Evolutionary conservation across 2,888 invertebrate genomes (phyloP).

Genomic region (Neria commutata): DNA sequence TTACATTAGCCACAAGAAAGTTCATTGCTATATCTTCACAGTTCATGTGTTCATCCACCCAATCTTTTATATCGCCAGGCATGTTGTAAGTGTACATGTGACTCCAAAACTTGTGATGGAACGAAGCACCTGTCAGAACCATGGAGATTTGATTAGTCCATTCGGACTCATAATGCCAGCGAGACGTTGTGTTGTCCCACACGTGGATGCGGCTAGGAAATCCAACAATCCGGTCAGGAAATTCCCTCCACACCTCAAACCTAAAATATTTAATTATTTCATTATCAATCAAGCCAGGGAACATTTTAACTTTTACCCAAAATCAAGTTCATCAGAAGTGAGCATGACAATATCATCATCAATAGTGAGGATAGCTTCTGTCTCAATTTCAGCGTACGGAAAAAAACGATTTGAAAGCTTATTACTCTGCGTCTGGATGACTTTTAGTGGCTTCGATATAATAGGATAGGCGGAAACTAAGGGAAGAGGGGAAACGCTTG

Average conservation of each 20-base stretch:
- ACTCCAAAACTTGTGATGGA: conserved; percentile 96
- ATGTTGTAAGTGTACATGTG: conserved; percentile 89
- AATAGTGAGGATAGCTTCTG: conserved; percentile 92
- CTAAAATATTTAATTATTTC: conserved; percentile 41
- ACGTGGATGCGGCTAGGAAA: conserved; percentile 94
- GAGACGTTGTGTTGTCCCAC: conserved; percentile 85
- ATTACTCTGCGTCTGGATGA: conserved; percentile 89
- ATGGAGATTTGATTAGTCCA: conserved; percentile 97
- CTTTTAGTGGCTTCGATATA: conserved; percentile 85
- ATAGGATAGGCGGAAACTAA: conserved; percentile 87
- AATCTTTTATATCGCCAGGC: conserved; percentile 82
- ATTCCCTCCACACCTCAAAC: conserved; percentile 93
- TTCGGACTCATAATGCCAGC: conserved; percentile 95
- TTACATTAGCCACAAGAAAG: conserved; percentile 91
- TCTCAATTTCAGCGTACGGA: conserved; percentile 95
- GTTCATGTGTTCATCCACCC: conserved; percentile 96
- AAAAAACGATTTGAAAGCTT: conserved; percentile 94
- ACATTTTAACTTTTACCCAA: conserved; percentile 78
- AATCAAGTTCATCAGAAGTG: conserved; percentile 94
- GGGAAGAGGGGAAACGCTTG: conserved; percentile 38
- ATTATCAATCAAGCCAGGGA: neutral
- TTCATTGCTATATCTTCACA: conserved; percentile 99
- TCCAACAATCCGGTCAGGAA: conserved; percentile 94
- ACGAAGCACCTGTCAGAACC: conserved; percentile 95
- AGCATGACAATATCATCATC: conserved; percentile 97